A percentile compares a stretch with the other conserved stretches of the same genome.
phyloP scores from a whole-genome alignment of 37 sponge, comb jelly and placozoan genomes.

The Hormiphora californensis region DNA sequence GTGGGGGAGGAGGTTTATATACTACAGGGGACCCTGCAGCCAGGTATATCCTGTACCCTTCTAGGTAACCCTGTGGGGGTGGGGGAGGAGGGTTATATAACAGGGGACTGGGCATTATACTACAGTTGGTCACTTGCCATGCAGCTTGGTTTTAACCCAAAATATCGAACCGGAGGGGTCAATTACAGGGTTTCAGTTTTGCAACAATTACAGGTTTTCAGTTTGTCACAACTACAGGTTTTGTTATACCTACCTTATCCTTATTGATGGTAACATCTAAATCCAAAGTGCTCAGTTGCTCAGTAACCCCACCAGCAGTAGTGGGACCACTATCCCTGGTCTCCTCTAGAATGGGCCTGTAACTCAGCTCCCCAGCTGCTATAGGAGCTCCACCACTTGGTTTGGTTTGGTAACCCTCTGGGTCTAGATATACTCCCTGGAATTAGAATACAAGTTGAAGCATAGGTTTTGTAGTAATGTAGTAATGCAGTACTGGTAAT shows the following conservation, averaged over 20 bases:
- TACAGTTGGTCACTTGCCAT: not conserved
- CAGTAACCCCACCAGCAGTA: not conserved
- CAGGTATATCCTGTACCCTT: conserved; percentile 20
- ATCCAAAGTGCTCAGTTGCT: not conserved
- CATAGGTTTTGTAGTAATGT: not conserved
- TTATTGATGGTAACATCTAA: not conserved
- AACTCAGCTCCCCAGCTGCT: not conserved
- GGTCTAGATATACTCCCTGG: conserved; percentile 44
- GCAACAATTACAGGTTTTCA: no score
- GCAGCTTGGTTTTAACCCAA: not conserved
- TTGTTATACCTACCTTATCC: not conserved
- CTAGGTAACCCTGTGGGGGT: conserved; percentile 12
- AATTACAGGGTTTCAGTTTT: no score
- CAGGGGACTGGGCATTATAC: not conserved
- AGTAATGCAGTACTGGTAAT: no score
- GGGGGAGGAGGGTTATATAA: not conserved
- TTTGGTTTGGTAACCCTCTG: not conserved
- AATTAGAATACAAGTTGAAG: not conserved
- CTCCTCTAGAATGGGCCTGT: conserved; percentile 31
- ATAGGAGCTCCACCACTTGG: no score
- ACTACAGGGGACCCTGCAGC: not conserved
- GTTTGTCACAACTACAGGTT: no score
- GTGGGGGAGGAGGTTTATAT: no score
- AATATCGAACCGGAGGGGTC: no score
- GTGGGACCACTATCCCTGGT: not conserved